Base-by-base conservation (phyloP, 2,888 invertebrate species). In the Anagyrus pseudococci region DNA sequence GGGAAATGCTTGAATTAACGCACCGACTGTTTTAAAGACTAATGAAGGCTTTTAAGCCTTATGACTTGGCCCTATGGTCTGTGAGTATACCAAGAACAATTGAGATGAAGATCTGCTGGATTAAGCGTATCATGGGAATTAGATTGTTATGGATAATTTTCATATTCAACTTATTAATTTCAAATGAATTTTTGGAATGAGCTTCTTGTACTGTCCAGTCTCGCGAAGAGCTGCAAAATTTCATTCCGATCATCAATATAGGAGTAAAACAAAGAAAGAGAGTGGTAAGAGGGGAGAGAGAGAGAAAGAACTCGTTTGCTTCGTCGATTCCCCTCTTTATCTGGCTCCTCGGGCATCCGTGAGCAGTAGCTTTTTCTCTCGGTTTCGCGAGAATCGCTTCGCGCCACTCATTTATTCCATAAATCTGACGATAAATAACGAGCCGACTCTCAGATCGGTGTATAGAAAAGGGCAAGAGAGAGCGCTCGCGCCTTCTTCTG, bases 351-450 rank as follows among this genome's bases (percentile, higher is more conserved):
- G n/a, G 50, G 33, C 33, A 15, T 2, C 33, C n/a, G n/a, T n/a
- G n/a, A 8, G 33, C 4, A 8, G 33, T 15, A 8, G 33, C 10
- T 2, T 8, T 10, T 10, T 15, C 8, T 37, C 33, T 37, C n/a
- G 33, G 10, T 37, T 37, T 37, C 15, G 41, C 29, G 57, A 50
- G 61, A 66, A 66, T 66, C 67, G 68, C 61, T 65, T 68, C 66
- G 68, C 68, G 66, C 70, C 69, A 73, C 75, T 76, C 76, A 73
- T 76, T 77, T 77, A 78, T 80, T 80, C 79, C 78, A 80, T 79
- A 80, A 80, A 79, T 80, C 80, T 79, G 78, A 73, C 76, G 72
- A 80, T 80, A 80, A 80, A 80, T 80, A 79, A 80, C 76, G 74
- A 74, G 66, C 33, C 8, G 33, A 15, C 33, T n/a, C 33, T 10